These are phyloP conservation scores for Lonchura striata DNA, from an alignment of 2,113 vertebrate species.

Conservation along the genomic window DNA sequence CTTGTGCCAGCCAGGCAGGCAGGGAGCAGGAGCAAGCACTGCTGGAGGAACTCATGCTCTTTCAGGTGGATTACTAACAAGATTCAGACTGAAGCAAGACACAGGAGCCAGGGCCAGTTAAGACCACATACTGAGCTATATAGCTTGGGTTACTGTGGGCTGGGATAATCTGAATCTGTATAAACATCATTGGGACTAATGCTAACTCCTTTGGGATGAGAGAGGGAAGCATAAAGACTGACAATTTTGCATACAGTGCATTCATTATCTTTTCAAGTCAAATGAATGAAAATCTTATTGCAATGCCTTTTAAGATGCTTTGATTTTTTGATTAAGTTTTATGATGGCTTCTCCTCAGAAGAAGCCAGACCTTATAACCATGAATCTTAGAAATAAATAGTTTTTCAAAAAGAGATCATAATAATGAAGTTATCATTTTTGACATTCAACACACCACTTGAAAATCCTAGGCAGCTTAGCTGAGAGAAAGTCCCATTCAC, in stretches of 20 bases:
- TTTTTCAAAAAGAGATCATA: not conserved
- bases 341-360: not conserved
- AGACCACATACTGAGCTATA: not conserved
- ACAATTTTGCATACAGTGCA: not conserved
- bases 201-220: not conserved
- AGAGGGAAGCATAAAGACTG: not conserved
- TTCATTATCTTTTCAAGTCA: not conserved
- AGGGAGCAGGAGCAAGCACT: accelerated
- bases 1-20: not conserved
- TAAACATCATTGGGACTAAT: accelerated
- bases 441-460: not conserved
- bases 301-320: not conserved
- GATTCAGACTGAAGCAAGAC: not conserved
- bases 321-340: not conserved
- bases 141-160: not conserved
- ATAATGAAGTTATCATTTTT: not conserved
- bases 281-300: not conserved
- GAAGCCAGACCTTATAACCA: not conserved
- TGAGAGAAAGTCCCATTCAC: not conserved
- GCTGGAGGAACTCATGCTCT: not conserved
- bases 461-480: not conserved
- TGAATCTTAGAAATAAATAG: not conserved
- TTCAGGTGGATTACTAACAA: not conserved
- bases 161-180: not conserved
- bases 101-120: not conserved